Percentiles rank a stretch among this genome's conserved stretches.
These are phyloP conservation scores for Mechanitis mazaeus DNA, from an alignment of 2,888 invertebrate species.

Conservation along the genomic window DNA sequence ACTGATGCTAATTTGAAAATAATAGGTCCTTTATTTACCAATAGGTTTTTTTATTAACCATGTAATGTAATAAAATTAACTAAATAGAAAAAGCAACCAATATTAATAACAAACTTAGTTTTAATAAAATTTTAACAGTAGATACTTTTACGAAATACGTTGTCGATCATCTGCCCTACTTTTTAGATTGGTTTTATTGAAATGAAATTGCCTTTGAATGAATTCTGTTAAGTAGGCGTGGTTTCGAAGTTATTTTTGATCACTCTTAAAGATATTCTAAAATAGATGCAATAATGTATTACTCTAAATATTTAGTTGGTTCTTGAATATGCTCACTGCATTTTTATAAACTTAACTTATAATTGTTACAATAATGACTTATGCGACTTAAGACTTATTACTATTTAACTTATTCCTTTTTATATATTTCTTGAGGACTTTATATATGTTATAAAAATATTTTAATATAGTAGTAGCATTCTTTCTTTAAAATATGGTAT, in stretches of 20 bases:
- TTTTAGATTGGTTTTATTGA: conserved; percentile 59
- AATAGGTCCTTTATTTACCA: too few species aligned
- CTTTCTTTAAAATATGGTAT: too few species aligned
- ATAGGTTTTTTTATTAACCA: too few species aligned
- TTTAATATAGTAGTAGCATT: too few species aligned
- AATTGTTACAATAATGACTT: too few species aligned
- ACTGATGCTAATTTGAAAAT: too few species aligned
- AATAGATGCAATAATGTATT: conserved; percentile 23
- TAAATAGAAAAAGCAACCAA: too few species aligned
- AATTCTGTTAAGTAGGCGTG: conserved; percentile 33
- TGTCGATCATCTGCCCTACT: conserved; percentile 49
- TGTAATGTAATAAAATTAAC: too few species aligned
- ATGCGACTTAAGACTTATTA: too few species aligned
- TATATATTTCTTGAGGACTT: too few species aligned
- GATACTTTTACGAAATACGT: conserved; percentile 35
- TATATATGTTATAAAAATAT: too few species aligned
- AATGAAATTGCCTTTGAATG: conserved; percentile 51
- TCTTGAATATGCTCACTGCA: neutral
- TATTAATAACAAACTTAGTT: conserved; percentile 1
- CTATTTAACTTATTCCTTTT: too few species aligned
- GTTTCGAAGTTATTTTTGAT: conserved; percentile 26
- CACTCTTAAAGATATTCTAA: conserved; percentile 22
- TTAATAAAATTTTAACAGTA: conserved; percentile 6
- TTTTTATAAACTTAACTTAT: neutral
- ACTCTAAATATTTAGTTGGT: conserved; percentile 12